Evolutionary conservation across 2,888 invertebrate genomes (phyloP), one percentile per base, ranked within the genome.

Genomic region (Chrysina gloriosa): DNA sequence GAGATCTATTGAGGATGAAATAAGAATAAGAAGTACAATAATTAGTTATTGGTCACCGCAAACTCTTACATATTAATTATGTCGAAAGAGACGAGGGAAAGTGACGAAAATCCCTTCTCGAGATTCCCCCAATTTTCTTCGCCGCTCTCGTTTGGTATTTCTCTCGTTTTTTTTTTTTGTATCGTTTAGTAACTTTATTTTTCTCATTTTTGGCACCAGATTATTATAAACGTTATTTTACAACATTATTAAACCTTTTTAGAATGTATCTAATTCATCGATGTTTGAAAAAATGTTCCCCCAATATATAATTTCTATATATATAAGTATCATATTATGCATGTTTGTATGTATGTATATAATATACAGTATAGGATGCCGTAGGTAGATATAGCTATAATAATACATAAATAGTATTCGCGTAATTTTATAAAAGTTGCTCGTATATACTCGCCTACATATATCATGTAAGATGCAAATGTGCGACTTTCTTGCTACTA

Each of bases 151-250:
- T 19, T 50, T 6, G 16, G 11, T 54, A n/a, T n/a, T 9, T 39
- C 25, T 29, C 29, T 7, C n/a, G 3, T 47, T 11, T 48, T 34
- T 6, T 61, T 36, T 65, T 11, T 65, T 42, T 42, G 52, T 64
- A n/a, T 68, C 48, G 9, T 54, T 79, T 80, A 81, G 80, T 81
- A 81, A 82, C 82, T 81, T 79, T 77, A 29, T 50, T 63, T 61
- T 50, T 31, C 21, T 77, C 77, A 74, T 76, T 75, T 83, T 83
- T 83, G 83, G 83, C 83, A 83, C 83, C 82, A 80, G 82, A 79
- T 73, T 80, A n/a, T 81, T 77, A 77, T 66, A 21, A 58, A 70
- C 68, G 72, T 77, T n/a, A 78, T 75, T 31, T 16, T 21, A 45
- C 45, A 45, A 45, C 19, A 16, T 45, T 39, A n/a, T 39, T 6